These are phyloP conservation scores for Brassicogethes aeneus DNA, from an alignment of 2,888 invertebrate genomes.

Conservation along the genomic window DNA sequence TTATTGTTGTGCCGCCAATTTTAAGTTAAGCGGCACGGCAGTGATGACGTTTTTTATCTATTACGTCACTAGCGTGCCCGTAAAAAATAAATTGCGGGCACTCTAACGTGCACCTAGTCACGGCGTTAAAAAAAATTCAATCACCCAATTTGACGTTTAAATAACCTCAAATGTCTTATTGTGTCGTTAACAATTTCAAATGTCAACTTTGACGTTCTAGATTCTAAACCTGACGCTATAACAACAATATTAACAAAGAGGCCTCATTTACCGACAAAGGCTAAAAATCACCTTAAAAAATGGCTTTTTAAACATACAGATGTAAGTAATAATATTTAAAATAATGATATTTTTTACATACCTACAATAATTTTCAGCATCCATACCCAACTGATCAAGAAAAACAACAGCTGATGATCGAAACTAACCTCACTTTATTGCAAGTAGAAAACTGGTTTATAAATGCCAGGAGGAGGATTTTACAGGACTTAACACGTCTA, in stretches of 20 bases:
- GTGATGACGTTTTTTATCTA: no score
- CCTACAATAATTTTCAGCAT: slow-evolving; percentile 18
- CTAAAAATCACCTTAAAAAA: slow-evolving; percentile 28
- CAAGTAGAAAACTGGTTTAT: slow-evolving; percentile 30
- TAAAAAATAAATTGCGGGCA: no score
- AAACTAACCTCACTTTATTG: slow-evolving; percentile 26
- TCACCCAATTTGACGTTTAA: no score
- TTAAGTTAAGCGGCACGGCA: no score
- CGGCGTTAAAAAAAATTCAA: no score
- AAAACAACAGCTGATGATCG: slow-evolving; percentile 29
- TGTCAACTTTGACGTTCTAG: no score
- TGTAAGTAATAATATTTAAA: slow-evolving; percentile 18
- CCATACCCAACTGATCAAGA: slow-evolving; percentile 29
- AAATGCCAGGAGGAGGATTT: slow-evolving; percentile 26
- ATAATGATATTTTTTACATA: not conserved
- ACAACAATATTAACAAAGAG: slow-evolving; percentile 22
- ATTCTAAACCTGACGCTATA: slow-evolving; percentile 4
- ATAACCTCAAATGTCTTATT: no score
- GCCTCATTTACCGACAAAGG: slow-evolving; percentile 28
- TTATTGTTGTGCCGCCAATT: no score
- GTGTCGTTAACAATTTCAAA: no score
- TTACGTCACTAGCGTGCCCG: no score
- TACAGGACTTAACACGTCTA: slow-evolving; percentile 25
- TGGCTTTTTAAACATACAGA: slow-evolving; percentile 30
- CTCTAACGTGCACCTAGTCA: no score